phyloP scores from a whole-genome alignment of 1,140 invertebrate genomes.

The Portunus trituberculatus region DNA sequence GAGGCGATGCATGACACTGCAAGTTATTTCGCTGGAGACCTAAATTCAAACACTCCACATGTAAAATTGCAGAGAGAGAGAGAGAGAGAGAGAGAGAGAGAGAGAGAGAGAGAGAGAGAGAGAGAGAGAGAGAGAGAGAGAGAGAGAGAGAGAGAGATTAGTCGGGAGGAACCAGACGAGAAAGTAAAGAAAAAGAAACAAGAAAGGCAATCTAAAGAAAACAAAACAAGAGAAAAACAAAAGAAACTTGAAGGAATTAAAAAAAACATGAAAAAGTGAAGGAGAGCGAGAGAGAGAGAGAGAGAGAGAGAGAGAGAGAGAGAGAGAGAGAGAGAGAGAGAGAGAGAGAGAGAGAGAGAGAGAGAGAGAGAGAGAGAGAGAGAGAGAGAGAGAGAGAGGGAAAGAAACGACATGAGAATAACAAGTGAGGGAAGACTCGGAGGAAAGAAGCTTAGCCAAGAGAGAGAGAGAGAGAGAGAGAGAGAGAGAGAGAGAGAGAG shows the following conservation, averaged over 20 bases:
- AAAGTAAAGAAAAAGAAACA: background rate
- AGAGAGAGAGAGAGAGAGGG: too few species aligned
- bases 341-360: too few species aligned
- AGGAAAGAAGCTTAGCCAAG: conserved; percentile 5
- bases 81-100: conserved; percentile 23
- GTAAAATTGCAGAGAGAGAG: too few species aligned
- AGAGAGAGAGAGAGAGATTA: background rate
- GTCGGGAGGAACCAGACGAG: background rate
- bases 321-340: too few species aligned
- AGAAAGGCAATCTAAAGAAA: background rate
- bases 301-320: too few species aligned
- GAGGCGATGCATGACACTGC: background rate
- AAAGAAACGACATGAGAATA: background rate
- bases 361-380: too few species aligned
- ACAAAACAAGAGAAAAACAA: background rate
- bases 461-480: conserved; percentile 13
- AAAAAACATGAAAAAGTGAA: background rate
- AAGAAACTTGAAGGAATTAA: background rate
- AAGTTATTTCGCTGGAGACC: too few species aligned
- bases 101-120: background rate
- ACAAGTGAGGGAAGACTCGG: background rate
- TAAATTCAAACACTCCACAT: too few species aligned
- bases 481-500: background rate
- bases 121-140: conserved; percentile 7
- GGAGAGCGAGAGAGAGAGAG: too few species aligned